Conservation (phyloP, 2,888 invertebrate species). For the Cyrtodaria siliqua region DNA sequence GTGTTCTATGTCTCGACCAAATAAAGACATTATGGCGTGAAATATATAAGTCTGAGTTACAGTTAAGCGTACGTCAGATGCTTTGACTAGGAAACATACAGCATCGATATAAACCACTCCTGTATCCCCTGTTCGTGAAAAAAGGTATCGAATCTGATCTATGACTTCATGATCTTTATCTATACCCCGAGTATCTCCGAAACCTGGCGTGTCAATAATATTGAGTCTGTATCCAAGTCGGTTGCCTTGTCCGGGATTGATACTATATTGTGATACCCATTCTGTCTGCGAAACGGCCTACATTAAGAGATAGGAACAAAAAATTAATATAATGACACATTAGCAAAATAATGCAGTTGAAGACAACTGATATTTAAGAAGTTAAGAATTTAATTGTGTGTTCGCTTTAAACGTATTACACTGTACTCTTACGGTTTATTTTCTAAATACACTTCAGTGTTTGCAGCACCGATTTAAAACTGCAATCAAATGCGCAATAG, state of each 20-base stretch:
- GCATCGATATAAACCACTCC: slow-evolving; percentile 62
- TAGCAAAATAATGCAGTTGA: too few relatives aligned
- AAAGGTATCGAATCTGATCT: slow-evolving; percentile 31
- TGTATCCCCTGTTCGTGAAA: slow-evolving; percentile 5
- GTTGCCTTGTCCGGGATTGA: slow-evolving; percentile 24
- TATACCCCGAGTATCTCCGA: slow-evolving; percentile 42
- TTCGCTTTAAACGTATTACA: too few relatives aligned
- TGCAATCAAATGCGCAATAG: too few relatives aligned
- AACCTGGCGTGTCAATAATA: slow-evolving; percentile 51
- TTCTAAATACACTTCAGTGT: too few relatives aligned
- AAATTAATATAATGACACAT: too few relatives aligned
- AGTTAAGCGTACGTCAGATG: slow-evolving; percentile 59
- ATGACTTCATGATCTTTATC: slow-evolving; percentile 34
- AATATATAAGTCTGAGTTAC: slow-evolving; percentile 63
- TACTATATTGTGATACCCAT: slow-evolving; percentile 52
- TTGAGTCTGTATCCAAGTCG: slow-evolving; percentile 29
- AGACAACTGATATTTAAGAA: too few relatives aligned
- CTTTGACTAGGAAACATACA: slow-evolving; percentile 63
- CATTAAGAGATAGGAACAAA: too few relatives aligned
- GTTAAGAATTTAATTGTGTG: too few relatives aligned
- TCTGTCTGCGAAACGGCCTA: slow-evolving; percentile 56
- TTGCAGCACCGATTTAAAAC: too few relatives aligned
- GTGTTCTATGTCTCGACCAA: slow-evolving; percentile 59
- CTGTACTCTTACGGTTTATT: too few relatives aligned
- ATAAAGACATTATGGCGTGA: slow-evolving; percentile 57